These are phyloP conservation scores for Sebastes jordani DNA, from an alignment of 2,797 vertebrate genomes.

Conservation along the genomic window DNA sequence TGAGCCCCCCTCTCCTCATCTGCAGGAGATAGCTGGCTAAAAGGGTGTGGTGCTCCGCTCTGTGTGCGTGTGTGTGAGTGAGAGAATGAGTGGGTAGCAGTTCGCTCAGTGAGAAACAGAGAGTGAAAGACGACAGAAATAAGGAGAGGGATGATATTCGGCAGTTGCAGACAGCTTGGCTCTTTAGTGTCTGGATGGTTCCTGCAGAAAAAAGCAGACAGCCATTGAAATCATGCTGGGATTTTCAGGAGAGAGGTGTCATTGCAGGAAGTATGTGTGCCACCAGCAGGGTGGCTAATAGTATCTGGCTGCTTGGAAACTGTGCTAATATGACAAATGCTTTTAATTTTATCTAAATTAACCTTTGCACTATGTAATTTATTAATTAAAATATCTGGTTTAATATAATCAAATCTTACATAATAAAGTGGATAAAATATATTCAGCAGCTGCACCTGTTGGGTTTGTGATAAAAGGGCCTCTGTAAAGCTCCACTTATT, in stretches of 20 bases:
- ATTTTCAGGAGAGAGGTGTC: conserved; percentile 35
- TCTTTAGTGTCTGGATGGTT: conserved; percentile 60
- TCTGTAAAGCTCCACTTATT: conserved; percentile 9
- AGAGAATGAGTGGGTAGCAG: conserved; percentile 70
- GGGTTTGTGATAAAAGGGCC: conserved; percentile 8
- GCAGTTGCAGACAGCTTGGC: conserved; percentile 65
- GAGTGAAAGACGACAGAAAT: conserved; percentile 55
- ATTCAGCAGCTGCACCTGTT: conserved; percentile 41
- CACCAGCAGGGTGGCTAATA: conserved; percentile 9
- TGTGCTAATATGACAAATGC: conserved; percentile 5
- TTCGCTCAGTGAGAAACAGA: conserved; percentile 50
- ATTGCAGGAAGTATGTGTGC: conserved; percentile 28
- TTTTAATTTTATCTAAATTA: neutral
- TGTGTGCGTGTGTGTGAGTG: conserved; percentile 32
- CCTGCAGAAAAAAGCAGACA: conserved; percentile 32
- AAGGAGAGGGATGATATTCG: conserved; percentile 46
- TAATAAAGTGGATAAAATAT: neutral
- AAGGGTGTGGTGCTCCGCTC: conserved; percentile 82
- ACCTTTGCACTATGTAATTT: neutral
- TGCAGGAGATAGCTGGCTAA: conserved; percentile 81
- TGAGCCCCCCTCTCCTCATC: conserved; percentile 73
- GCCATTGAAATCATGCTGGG: conserved; percentile 19
- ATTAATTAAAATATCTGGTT: neutral
- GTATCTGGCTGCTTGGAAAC: neutral
- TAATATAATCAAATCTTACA: neutral